Base-by-base conservation (phyloP, 92 coral and sea anemone genomes). In the Siderastrea siderea region DNA sequence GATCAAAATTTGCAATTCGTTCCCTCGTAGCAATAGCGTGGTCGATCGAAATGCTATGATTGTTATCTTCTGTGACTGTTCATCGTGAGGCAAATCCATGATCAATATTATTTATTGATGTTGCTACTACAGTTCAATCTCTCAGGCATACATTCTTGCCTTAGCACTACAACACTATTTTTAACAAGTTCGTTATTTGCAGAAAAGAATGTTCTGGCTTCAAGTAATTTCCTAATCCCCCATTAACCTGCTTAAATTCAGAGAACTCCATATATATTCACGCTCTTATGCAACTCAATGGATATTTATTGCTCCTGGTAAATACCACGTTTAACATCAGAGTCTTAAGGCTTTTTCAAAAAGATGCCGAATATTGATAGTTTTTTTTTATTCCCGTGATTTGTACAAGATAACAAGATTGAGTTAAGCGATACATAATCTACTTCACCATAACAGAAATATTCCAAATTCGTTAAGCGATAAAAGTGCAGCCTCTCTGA, bases 81-180 rank as follows among this genome's bases (percentile, higher is more conserved):
- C 55, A 70, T 57, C 55, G 68, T 10, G 78, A 61, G 71, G 48
- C 50, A 72, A 82, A 82, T 51, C 19, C 78, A 74, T 10, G 86
- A 71, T 45, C 74, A 82, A 82, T 82, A 82, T 82, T 57, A 16
- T 57, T 82, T 69, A 82, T 69, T 82, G 86, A 45, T 26, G 44
- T 69, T 70, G 86, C 58, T 58, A 13, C 71, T 54, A 26, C 38
- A 47, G 81, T 15, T 49, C 80, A 64, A 84, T 84, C 87, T 73
- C 50, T 44, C 3, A 38, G 13, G 38, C 8, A 62, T 14, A 51
- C 71, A 74, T 84, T 72, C 71, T 57, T 38, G 61, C 45, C 69
- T 52, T 60, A 64, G 67, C 63, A 15, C 15, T 48, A 57, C 78
- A 71, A 5, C 67, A 81, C 77, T 68, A 67, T 54, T 81, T 55